phyloP scores from a whole-genome alignment of 2,113 vertebrate species.

The Neopipo cinnamomea region DNA sequence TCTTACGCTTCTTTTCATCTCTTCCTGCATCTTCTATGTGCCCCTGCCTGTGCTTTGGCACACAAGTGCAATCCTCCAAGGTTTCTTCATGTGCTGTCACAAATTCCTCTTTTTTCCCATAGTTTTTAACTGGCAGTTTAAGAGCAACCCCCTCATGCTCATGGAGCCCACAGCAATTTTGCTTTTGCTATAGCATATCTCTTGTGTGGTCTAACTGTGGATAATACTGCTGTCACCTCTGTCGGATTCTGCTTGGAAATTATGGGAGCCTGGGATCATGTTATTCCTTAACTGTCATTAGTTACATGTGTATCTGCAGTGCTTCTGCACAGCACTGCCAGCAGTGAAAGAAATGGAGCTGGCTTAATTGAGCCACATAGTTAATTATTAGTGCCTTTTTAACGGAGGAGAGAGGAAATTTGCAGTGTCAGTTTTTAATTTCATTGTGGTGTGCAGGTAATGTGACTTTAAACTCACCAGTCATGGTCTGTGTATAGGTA shows the following conservation, averaged over 20 bases:
- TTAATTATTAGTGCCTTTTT: conserved; percentile 41
- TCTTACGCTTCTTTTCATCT: accelerated
- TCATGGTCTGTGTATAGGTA: background rate
- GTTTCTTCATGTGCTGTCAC: background rate
- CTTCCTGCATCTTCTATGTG: accelerated
- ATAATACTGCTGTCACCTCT: background rate
- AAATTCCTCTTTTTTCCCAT: background rate
- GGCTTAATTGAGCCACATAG: conserved; percentile 1
- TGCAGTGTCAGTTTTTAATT: conserved; percentile 46
- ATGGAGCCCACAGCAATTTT: background rate
- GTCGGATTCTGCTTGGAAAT: background rate
- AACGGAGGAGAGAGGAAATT: background rate
- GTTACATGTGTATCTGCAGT: background rate
- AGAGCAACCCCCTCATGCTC: background rate
- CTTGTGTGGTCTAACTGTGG: accelerated
- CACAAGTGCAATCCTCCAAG: accelerated
- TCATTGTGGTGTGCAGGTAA: background rate
- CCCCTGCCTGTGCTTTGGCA: background rate
- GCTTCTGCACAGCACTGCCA: background rate
- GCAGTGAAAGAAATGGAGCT: conserved; percentile 2
- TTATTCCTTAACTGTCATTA: background rate
- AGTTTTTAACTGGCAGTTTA: background rate
- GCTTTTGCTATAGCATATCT: background rate
- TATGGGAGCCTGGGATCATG: background rate
- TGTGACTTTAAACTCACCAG: background rate